Evolutionary conservation across 1,140 invertebrate species (phyloP).

Genomic region (Lineus longissimus): DNA sequence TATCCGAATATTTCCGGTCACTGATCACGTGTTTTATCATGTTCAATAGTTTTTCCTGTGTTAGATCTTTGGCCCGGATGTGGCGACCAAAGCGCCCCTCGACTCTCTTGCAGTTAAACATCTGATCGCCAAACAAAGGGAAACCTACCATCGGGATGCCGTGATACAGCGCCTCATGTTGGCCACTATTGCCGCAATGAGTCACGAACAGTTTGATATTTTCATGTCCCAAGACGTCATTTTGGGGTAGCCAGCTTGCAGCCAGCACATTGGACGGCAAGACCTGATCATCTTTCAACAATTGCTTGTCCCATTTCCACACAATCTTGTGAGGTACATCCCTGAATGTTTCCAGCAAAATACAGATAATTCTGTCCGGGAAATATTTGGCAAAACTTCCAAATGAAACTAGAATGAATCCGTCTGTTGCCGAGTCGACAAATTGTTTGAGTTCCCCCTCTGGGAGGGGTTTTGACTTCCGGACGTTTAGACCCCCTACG

Average conservation of each 20-base stretch:
- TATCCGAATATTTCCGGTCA: no score
- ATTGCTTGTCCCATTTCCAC: background rate
- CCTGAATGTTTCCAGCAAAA: no score
- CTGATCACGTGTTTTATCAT: constrained; percentile 20
- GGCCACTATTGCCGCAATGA: no score
- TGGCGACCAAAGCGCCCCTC: no score
- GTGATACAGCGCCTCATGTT: constrained; percentile 28
- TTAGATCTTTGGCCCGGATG: constrained; percentile 14
- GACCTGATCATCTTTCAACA: background rate
- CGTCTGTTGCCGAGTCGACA: background rate
- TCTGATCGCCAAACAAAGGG: constrained; percentile 21
- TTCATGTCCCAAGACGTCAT: constrained; percentile 33
- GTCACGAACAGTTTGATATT: constrained; percentile 31
- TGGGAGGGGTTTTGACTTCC: background rate
- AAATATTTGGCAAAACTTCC: background rate
- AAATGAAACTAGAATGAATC: background rate
- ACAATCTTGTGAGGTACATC: background rate
- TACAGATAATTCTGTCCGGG: background rate
- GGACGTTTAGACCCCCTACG: background rate
- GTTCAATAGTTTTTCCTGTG: constrained; percentile 11
- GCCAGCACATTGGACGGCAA: background rate
- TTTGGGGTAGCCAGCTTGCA: constrained; percentile 66
- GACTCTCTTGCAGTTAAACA: constrained; percentile 16
- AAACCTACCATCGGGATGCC: constrained; percentile 29
- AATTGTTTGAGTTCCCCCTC: background rate